Percentiles rank a stretch among this genome's conserved stretches.
These are phyloP conservation scores for Monarcha castaneiventris DNA, from an alignment of 2,113 vertebrate species.

Conservation along the genomic window DNA sequence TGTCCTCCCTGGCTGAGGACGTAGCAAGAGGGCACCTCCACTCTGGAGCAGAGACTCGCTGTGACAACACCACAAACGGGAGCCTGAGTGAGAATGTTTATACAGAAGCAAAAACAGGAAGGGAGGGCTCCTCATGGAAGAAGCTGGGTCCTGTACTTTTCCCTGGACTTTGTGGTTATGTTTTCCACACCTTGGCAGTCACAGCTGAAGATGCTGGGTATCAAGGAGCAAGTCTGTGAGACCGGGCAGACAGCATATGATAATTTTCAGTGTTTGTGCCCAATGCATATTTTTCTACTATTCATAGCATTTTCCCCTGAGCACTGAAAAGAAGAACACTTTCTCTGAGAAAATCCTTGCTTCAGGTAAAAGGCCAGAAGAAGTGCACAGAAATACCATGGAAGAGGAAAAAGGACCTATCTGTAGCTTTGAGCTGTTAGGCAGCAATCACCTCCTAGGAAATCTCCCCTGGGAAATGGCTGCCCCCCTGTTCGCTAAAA, in stretches of 20 bases:
- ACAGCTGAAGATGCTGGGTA: not conserved
- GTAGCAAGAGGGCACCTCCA: not conserved
- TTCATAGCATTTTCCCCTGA: not conserved
- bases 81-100: not conserved
- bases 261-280: not conserved
- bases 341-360: not conserved
- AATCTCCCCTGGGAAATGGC: not conserved
- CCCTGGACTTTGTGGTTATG: not conserved
- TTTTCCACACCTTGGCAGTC: not conserved
- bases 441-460: not conserved
- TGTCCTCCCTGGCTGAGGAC: not conserved
- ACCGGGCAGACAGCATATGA: not conserved
- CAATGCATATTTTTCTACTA: not conserved
- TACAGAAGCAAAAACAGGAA: not conserved
- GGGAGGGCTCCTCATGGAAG: not conserved
- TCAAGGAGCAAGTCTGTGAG: not conserved
- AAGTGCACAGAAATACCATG: not conserved
- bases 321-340: not conserved
- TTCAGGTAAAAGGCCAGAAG: not conserved
- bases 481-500: not conserved
- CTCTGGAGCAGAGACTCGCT: rapidly evolving
- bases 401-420: not conserved
- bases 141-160: not conserved
- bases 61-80: not conserved
- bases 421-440: not conserved